These are phyloP conservation scores for Belgica antarctica DNA, from an alignment of 2,888 invertebrate species.

Conservation along the genomic window DNA sequence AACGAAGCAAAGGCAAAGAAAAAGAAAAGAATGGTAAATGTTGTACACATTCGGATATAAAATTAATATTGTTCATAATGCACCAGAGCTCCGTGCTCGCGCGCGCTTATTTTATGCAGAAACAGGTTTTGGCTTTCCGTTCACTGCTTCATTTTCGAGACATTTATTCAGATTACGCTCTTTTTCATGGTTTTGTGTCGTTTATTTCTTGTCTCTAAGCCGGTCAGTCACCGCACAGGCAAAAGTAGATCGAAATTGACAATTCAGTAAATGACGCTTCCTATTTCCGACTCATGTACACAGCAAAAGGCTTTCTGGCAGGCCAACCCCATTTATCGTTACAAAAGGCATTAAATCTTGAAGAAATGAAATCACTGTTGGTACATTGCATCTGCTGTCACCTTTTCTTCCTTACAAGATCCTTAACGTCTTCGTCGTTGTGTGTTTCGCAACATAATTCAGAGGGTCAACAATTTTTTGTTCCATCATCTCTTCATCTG, in stretches of 20 bases:
- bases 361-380: not conserved
- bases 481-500: not conserved
- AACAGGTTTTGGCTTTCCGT: constrained; percentile 37
- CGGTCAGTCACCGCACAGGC: no score
- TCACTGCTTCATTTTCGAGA: not conserved
- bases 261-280: not conserved
- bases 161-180: constrained; percentile 18
- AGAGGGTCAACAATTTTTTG: not conserved
- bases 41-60: constrained; percentile 13
- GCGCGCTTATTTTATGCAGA: constrained; percentile 35
- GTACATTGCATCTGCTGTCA: constrained; percentile 40
- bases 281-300: not conserved
- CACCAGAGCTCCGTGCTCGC: constrained; percentile 27
- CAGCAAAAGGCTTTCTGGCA: not conserved
- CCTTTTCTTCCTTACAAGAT: not conserved
- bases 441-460: constrained; percentile 14
- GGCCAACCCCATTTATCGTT: constrained; percentile 15
- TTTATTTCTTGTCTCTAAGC: not conserved
- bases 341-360: constrained; percentile 4
- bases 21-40: constrained; percentile 27
- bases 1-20: not conserved
- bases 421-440: constrained; percentile 3
- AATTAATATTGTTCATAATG: constrained; percentile 38
- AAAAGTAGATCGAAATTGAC: not conserved
- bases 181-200: constrained; percentile 4